These are phyloP conservation scores for Ophion obscuratus DNA, from an alignment of 2,888 invertebrate genomes.

Conservation along the genomic window DNA sequence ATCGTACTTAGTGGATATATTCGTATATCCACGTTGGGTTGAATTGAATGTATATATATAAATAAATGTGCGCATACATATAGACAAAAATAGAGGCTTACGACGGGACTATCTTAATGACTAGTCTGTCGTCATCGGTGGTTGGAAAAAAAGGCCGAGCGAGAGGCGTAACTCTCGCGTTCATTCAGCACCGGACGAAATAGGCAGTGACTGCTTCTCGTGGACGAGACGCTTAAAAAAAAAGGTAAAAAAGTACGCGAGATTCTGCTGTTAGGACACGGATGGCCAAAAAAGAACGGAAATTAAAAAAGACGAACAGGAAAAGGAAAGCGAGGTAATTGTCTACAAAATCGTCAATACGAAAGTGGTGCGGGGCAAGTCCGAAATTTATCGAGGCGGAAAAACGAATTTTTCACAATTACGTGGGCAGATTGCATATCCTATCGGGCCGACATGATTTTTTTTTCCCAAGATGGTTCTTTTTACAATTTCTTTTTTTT, in stretches of 20 bases:
- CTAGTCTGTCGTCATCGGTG: slow-evolving; percentile 4
- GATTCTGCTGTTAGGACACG: not conserved
- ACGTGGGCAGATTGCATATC: no score
- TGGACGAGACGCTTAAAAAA: not conserved
- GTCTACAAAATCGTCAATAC: no score
- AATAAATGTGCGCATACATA: not conserved
- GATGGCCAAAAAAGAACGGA: not conserved
- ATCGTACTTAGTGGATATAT: no score
- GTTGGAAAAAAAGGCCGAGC: slow-evolving; percentile 1
- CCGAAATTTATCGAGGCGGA: no score
- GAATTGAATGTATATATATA: not conserved
- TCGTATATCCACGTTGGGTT: no score
- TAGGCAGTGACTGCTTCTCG: slow-evolving; percentile 39
- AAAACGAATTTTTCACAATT: no score
- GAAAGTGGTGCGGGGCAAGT: no score
- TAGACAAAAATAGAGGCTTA: not conserved
- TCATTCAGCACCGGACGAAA: slow-evolving; percentile 42
- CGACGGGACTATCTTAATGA: not conserved
- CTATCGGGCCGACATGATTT: no score
- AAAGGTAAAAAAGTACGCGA: slow-evolving; percentile 20
- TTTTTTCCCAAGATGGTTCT: no score
- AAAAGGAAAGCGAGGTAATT: no score
- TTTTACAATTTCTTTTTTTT: no score
- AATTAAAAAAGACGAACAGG: not conserved
- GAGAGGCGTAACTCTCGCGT: slow-evolving; percentile 25